Percentiles rank a stretch among this genome's conserved stretches.
These are phyloP conservation scores for Craseonycteris thonglongyai DNA, from an alignment of 2,113 vertebrate species.

Conservation along the genomic window DNA sequence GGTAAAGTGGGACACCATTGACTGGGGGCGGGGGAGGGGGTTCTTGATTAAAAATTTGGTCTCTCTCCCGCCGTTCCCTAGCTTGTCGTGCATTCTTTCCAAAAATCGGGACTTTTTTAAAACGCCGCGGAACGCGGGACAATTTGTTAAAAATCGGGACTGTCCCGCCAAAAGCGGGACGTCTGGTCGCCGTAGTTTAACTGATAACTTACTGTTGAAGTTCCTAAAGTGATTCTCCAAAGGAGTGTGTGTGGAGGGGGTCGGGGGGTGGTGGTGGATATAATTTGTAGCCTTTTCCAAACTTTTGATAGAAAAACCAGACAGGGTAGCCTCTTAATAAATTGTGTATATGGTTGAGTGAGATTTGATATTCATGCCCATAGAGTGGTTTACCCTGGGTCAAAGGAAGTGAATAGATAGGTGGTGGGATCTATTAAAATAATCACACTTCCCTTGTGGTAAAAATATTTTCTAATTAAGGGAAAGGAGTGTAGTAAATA, in stretches of 20 bases:
- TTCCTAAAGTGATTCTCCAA: conserved; percentile 1
- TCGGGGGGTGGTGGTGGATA: no score
- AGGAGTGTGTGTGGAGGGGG: no score
- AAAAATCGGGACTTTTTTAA: no score
- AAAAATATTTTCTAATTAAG: not conserved
- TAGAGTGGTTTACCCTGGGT: not conserved
- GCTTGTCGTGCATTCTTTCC: no score
- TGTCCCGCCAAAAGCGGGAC: no score
- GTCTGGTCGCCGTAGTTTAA: no score
- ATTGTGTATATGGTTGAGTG: not conserved
- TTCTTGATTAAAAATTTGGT: no score
- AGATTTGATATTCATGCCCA: not conserved
- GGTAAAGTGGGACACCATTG: no score
- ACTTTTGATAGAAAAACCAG: not conserved
- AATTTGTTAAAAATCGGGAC: no score
- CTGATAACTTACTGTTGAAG: not conserved
- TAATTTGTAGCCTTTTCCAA: not conserved
- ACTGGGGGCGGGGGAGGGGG: no score
- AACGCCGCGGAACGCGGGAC: no score
- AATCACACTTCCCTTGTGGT: not conserved
- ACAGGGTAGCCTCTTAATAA: not conserved
- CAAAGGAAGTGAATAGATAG: not conserved
- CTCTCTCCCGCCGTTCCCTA: no score
- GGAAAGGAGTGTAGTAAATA: not conserved
- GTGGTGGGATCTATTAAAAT: not conserved